These are phyloP conservation scores for Conger conger DNA, from an alignment of 2,113 vertebrate species.

Conservation along the genomic window DNA sequence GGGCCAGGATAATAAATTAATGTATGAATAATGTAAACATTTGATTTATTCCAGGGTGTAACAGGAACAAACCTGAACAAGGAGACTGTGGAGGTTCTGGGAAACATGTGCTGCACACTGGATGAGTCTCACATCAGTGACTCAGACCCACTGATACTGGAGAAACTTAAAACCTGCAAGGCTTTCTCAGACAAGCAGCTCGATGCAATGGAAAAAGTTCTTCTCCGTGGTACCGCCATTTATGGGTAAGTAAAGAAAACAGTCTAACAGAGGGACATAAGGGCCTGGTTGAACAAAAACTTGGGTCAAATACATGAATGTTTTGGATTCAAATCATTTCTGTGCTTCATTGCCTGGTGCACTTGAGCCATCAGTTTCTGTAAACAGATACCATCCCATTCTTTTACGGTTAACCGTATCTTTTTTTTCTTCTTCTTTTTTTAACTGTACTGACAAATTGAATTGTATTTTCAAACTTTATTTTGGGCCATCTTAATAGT, in stretches of 20 bases:
- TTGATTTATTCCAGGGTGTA: slow-evolving; percentile 36
- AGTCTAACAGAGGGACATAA: neutral
- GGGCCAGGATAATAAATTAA: too few species aligned
- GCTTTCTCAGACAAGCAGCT: slow-evolving; percentile 34
- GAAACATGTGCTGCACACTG: slow-evolving; percentile 45
- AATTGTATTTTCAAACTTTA: too few species aligned
- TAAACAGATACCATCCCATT: too few species aligned
- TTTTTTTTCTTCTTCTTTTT: too few species aligned
- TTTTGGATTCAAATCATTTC: too few species aligned
- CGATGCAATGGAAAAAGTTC: slow-evolving; percentile 30
- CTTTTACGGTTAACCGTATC: too few species aligned
- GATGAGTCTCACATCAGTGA: slow-evolving; percentile 33
- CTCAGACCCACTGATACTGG: slow-evolving; percentile 47
- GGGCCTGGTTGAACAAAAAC: too few species aligned
- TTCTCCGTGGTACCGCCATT: slow-evolving; percentile 33
- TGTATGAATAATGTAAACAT: neutral
- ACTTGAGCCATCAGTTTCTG: too few species aligned
- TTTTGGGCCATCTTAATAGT: too few species aligned
- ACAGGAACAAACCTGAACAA: slow-evolving; percentile 22
- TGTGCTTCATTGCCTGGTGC: too few species aligned
- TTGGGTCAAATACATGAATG: too few species aligned
- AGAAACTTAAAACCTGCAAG: slow-evolving; percentile 49
- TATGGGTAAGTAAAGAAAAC: slow-evolving; percentile 38
- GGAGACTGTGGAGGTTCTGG: slow-evolving; percentile 37
- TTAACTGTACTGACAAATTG: too few species aligned